Evolutionary conservation across 2,888 invertebrate genomes (phyloP).

Genomic region (Cataglyphis cursor): DNA sequence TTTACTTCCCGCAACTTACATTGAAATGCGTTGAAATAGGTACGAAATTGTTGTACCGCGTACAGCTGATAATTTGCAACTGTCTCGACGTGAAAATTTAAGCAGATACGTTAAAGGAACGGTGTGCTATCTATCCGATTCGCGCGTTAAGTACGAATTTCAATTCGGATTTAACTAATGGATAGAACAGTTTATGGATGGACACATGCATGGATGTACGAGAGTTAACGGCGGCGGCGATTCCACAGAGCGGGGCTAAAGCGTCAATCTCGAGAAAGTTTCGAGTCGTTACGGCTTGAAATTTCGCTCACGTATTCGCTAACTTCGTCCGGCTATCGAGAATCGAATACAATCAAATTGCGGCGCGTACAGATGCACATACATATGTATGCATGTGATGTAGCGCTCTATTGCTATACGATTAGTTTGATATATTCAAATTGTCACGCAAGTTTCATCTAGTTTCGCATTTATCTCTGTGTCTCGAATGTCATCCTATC

Average conservation of each 20-base stretch:
- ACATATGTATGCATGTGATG: conserved; percentile 44
- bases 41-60: neutral
- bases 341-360: conserved; percentile 70
- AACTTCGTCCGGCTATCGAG: conserved; percentile 69
- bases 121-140: conserved; percentile 1
- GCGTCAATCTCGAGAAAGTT: conserved; percentile 74
- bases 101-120: conserved; percentile 9
- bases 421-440: conserved; percentile 73
- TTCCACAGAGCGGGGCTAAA: conserved; percentile 54
- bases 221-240: conserved; percentile 35
- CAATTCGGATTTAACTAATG: conserved; percentile 59
- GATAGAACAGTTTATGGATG: conserved; percentile 63
- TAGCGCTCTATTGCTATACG: conserved; percentile 58
- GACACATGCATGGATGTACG: conserved; percentile 37
- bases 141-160: conserved; percentile 54
- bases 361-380: conserved; percentile 7
- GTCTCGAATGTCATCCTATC: neutral
- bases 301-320: conserved; percentile 71
- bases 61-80: neutral
- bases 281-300: conserved; percentile 61
- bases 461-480: conserved; percentile 31
- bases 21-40: neutral
- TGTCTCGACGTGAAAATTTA: conserved; percentile 24
- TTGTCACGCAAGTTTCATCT: conserved; percentile 64
- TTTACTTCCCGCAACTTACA: neutral